Conservation (phyloP, 2,888 invertebrate genomes). For the Spisula subtruncata region DNA sequence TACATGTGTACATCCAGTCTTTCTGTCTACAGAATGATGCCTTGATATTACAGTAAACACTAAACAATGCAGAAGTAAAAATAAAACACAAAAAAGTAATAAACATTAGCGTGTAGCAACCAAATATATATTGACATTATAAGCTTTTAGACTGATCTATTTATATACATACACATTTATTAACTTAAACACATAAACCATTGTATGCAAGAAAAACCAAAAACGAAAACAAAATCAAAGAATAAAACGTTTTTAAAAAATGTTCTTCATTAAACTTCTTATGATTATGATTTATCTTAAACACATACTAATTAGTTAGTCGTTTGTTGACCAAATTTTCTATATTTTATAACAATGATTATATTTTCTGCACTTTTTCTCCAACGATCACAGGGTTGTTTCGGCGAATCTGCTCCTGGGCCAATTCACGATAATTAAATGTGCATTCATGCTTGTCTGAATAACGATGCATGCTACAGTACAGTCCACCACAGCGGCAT, state of each 20-base stretch:
- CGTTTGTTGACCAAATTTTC: background rate
- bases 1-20: background rate
- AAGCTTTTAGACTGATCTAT: background rate
- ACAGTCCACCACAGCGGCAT: conserved; percentile 99
- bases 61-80: conserved; percentile 9
- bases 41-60: background rate
- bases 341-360: conserved; percentile 84
- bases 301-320: background rate
- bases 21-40: background rate
- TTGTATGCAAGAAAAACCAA: background rate
- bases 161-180: background rate
- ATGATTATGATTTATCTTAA: conserved; percentile 5
- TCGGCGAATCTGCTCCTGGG: conserved; percentile 98
- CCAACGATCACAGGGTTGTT: conserved; percentile 99
- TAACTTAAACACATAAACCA: too few species aligned
- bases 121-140: background rate
- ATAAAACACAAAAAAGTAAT: background rate
- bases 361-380: conserved; percentile 99
- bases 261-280: background rate
- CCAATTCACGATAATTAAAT: conserved; percentile 99
- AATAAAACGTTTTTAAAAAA: background rate
- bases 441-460: conserved; percentile 99
- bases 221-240: background rate
- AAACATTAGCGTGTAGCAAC: background rate
- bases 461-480: conserved; percentile 99